Conservation (phyloP, 2,888 invertebrate genomes). For the Fabriciana adippe region DNA sequence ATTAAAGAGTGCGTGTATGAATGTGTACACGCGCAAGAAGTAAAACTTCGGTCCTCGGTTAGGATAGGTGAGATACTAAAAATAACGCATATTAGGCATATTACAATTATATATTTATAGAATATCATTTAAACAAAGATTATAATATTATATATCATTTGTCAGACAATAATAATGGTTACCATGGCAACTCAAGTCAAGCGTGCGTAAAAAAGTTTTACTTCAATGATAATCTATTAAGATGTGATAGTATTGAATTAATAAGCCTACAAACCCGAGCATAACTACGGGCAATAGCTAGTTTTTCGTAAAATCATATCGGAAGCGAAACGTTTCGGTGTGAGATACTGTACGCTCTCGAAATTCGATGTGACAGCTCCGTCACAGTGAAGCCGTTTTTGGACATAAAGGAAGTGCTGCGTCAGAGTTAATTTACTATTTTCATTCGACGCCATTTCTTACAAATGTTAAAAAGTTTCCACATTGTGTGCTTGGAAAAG, state of each 20-base stretch:
- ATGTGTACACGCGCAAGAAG: too few relatives aligned
- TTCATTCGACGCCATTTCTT: constrained; percentile 1
- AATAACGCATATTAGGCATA: too few relatives aligned
- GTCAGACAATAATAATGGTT: too few relatives aligned
- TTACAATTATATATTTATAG: too few relatives aligned
- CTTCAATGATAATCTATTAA: too few relatives aligned
- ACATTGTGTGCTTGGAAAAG: neutral
- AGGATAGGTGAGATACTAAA: too few relatives aligned
- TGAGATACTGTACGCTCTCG: constrained; percentile 17
- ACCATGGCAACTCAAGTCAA: too few relatives aligned
- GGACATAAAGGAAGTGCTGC: constrained; percentile 41
- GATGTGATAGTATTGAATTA: neutral
- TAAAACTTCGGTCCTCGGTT: too few relatives aligned
- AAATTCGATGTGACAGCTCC: constrained; percentile 40
- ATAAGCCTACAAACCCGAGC: neutral
- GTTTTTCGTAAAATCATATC: neutral
- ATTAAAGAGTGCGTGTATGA: too few relatives aligned
- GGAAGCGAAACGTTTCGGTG: constrained; percentile 6
- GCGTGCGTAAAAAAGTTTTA: too few relatives aligned
- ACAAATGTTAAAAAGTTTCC: constrained; percentile 7
- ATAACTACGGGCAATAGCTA: neutral
- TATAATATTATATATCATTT: too few relatives aligned
- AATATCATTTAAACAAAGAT: too few relatives aligned
- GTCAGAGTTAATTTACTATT: constrained; percentile 22
- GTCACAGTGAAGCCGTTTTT: constrained; percentile 36